phyloP scores from a whole-genome alignment of 2,797 vertebrate genomes.

The Miichthys miiuy region DNA sequence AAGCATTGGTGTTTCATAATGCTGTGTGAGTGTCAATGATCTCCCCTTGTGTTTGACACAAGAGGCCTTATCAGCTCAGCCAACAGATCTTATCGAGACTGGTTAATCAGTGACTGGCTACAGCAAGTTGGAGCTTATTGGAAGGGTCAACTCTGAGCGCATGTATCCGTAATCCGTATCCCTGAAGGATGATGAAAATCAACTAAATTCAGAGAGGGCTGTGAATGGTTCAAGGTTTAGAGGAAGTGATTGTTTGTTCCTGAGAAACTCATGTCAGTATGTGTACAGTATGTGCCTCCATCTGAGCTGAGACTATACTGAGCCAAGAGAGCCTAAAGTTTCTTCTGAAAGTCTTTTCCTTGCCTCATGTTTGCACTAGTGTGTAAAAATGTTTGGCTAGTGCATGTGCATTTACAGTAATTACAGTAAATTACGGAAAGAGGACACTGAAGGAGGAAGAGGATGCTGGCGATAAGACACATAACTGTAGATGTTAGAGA shows the following conservation, averaged over 20 bases:
- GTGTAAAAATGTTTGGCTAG: neutral
- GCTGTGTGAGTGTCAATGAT: conserved; percentile 81
- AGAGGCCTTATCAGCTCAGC: conserved; percentile 78
- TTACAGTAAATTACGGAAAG: neutral
- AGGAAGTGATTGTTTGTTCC: conserved; percentile 32
- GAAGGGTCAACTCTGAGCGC: conserved; percentile 54
- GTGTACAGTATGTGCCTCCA: conserved; percentile 10
- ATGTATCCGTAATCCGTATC: conserved; percentile 7
- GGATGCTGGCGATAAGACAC: neutral
- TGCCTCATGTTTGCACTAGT: neutral
- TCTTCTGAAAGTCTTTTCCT: neutral
- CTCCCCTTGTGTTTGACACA: conserved; percentile 80
- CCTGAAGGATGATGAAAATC: conserved; percentile 37
- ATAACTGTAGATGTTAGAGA: neutral
- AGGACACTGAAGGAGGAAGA: neutral
- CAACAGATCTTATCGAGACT: conserved; percentile 81
- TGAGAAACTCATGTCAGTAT: conserved; percentile 25
- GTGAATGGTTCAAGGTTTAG: conserved; percentile 40
- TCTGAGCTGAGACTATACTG: conserved; percentile 9
- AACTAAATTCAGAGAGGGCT: conserved; percentile 25
- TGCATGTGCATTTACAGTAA: neutral
- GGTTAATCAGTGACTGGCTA: conserved; percentile 81
- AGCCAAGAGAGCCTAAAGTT: conserved; percentile 9
- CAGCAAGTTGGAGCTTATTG: conserved; percentile 61
- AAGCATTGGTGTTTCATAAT: conserved; percentile 80